Percentiles rank a stretch among this genome's conserved stretches.
Conservation (phyloP, 2,888 invertebrate genomes). For the Antheraea yamamai region DNA sequence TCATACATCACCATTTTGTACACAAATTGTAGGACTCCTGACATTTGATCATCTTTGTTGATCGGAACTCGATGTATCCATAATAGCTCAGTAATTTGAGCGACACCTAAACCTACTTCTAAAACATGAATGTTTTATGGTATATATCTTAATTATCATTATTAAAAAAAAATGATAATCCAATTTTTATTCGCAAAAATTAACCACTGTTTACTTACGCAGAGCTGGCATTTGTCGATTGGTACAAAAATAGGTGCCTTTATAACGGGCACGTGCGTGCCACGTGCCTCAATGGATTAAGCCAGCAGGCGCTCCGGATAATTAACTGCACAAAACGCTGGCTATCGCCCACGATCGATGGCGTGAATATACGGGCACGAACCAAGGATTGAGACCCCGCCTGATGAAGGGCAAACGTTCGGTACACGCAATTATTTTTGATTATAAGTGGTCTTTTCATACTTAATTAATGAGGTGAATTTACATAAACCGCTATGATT, state of each 20-base stretch:
- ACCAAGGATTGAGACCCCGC: conserved; percentile 26
- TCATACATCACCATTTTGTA: too few relatives aligned
- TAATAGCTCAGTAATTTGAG: too few relatives aligned
- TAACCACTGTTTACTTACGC: conserved; percentile 29
- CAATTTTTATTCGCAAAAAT: conserved; percentile 39
- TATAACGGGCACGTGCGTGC: conserved; percentile 68
- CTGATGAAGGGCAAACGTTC: conserved; percentile 22
- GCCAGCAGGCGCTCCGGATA: conserved; percentile 68
- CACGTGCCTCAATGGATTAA: conserved; percentile 79
- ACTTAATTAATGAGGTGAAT: conserved; percentile 23
- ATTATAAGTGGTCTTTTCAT: conserved; percentile 27
- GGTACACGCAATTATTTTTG: conserved; percentile 32
- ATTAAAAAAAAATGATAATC: conserved; percentile 12
- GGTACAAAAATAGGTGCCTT: conserved; percentile 54
- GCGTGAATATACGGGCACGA: conserved; percentile 44
- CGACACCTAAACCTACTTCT: too few relatives aligned
- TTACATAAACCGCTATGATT: conserved; percentile 25
- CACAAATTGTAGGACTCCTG: too few relatives aligned
- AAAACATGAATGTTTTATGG: too few relatives aligned
- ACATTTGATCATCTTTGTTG: too few relatives aligned
- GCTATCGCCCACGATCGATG: conserved; percentile 63
- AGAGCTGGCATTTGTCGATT: conserved; percentile 32
- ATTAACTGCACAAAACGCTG: conserved; percentile 79
- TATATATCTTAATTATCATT: neutral
- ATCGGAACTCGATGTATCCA: too few relatives aligned